phyloP scores from a whole-genome alignment of 1,140 invertebrate species.

The Calosoma granatense region DNA sequence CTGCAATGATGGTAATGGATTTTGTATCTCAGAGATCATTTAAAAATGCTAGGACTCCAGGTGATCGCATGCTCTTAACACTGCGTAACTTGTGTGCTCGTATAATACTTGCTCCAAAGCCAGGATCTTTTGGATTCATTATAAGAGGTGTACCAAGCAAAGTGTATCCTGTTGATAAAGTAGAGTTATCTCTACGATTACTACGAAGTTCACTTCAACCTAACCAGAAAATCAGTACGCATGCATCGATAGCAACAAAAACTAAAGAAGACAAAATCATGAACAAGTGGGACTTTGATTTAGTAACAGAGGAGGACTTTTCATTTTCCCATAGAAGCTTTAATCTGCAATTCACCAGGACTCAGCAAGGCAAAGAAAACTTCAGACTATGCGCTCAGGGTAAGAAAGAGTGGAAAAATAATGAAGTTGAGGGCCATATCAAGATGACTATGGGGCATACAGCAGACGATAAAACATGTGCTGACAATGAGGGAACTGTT shows the following conservation, averaged over 20 bases:
- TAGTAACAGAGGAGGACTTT: constrained; percentile 26
- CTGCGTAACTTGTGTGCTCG: constrained; percentile 1
- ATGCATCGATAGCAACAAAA: constrained; percentile 16
- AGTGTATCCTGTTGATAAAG: constrained; percentile 18
- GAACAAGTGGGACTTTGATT: constrained; percentile 29
- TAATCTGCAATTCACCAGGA: too few relatives aligned
- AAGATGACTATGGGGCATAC: constrained; percentile 28
- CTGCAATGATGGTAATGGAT: constrained; percentile 1
- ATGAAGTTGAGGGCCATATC: constrained; percentile 27
- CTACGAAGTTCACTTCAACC: too few relatives aligned
- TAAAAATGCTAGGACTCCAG: constrained; percentile 5
- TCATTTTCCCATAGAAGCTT: too few relatives aligned
- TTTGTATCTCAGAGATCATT: neutral
- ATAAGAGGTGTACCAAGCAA: constrained; percentile 15
- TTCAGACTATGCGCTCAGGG: constrained; percentile 34
- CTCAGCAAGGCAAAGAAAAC: too few relatives aligned
- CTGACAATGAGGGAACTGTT: constrained; percentile 18
- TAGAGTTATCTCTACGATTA: constrained; percentile 23
- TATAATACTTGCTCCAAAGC: constrained; percentile 12
- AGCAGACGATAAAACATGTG: constrained; percentile 18
- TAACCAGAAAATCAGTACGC: neutral
- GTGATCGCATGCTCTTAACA: constrained; percentile 8
- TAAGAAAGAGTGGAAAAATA: constrained; percentile 26
- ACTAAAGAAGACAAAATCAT: constrained; percentile 24
- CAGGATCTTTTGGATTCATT: constrained; percentile 14